Evolutionary conservation across 2,888 invertebrate species (phyloP), one percentile per base, ranked within the genome.

Genomic region (Dryobota labecula): DNA sequence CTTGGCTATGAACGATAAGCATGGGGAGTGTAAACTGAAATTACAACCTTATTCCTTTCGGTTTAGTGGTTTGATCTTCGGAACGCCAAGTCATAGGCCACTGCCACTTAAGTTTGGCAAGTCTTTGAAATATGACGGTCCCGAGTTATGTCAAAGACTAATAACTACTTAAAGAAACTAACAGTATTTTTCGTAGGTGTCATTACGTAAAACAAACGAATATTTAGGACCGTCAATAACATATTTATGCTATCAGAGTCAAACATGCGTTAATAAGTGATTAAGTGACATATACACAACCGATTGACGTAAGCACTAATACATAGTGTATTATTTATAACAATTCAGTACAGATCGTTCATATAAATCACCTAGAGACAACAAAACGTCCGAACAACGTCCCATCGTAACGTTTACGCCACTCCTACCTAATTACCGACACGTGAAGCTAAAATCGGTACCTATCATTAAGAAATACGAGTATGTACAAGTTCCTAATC

Each of bases 321-420:
- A 30, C 30, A 11, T 2, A 15, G 0, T 27, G 45, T 51, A 78
- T 72, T 51, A 57, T 75, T 47, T 57, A 47, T 62, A 56, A 38
- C 18, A 30, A 54, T 24, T 43, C 18, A 27, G 18, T 70, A 53
- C 24, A 15, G 41, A 9, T 3, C 38, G 8, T 30, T 0, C 45
- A 33, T 13, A 24, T 43, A 36, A 36, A 24, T 77, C 13, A 41
- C 18, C 3, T 27, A 24, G 7, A 13, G 13, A 24, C 38, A 62
- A 43, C 15, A 33, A 53, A 76, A 30, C 45, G 15, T 33, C 5
- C 38, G 8, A 20, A 53, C 18, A 49, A 45, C 7, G 1, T 41
- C 18, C 45, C 27, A n/a, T 41, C 38, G 18, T 69, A 3, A 47
- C 8, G 0, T 33, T 49, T 20, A n/a, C 15, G n/a, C 15, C 33